Evolutionary conservation across 2,113 vertebrate genomes (phyloP), one percentile per base, ranked within the genome.

Genomic region (Physeter macrocephalus): DNA sequence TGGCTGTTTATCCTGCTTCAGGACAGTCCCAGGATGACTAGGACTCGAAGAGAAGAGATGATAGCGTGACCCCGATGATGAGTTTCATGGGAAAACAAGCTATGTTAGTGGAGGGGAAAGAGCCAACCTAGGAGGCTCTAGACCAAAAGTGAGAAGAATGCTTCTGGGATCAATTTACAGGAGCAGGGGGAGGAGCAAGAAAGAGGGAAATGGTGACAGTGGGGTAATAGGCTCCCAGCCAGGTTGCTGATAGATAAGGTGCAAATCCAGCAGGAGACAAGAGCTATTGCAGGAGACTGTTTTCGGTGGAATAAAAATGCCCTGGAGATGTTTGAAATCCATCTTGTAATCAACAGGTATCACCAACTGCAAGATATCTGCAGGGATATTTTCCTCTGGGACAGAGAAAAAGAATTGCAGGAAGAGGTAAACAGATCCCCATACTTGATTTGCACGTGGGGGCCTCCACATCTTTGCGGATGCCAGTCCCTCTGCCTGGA

Each of bases 361-460:
- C 29, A 23, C 34, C 9, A 5, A 88, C 66, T 57, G 3, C 41
- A 88, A 92, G 81, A 61, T 41, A 61, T 46, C 54, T 81, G 23
- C 1, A 80, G 49, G 25, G 61, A 41, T 57, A 21, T 87, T 82
- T 39, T 57, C 57, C 20, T 72, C 78, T 8, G 15, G 36, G 59
- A 64, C 66, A 86, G 67, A 93, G 36, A n/a, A 88, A 96, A 93
- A 75, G 13, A 62, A 39, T 23, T 57, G 15, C 18, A 82, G n/a
- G 15, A 27, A 52, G 64, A 72, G 14, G 57, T 29, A 15, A 23
- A 2, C 15, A 27, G 20, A 57, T 57, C 36, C 39, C 36, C 39
- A 43, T 27, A 71, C 6, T 66, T 57, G n/a, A 6, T 9, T n/a
- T 87, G 54, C 5, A 11, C 0, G 0, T 2, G 21, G 21, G 21